A percentile compares a stretch with the other conserved stretches of the same genome.
These are phyloP conservation scores for Odontophorus gujanensis DNA, from an alignment of 2,113 vertebrate genomes.

Conservation along the genomic window DNA sequence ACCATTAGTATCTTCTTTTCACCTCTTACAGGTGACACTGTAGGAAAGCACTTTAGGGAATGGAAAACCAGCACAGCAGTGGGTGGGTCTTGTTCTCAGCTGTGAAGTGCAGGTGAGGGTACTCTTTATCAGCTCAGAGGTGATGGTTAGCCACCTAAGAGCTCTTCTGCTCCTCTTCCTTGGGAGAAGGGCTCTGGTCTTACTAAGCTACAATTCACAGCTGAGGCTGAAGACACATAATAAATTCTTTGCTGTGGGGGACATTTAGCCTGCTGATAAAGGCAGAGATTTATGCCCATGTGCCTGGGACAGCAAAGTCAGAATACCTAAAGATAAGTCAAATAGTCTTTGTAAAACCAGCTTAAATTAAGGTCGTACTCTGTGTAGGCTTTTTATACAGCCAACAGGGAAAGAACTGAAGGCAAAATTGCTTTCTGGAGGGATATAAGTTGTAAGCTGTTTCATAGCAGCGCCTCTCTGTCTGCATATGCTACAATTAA, in stretches of 20 bases:
- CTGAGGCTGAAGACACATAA: neutral
- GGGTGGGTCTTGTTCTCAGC: neutral
- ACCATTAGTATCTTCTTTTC: neutral
- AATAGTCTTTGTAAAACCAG: neutral
- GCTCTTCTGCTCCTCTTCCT: neutral
- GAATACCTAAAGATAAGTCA: neutral
- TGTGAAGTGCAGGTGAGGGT: neutral
- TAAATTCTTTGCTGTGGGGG: neutral
- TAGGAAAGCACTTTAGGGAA: neutral
- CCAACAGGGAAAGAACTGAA: neutral
- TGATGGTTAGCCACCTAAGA: neutral
- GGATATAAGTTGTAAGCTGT: neutral
- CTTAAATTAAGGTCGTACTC: neutral
- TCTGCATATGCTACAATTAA: neutral
- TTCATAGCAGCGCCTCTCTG: neutral
- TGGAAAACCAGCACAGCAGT: neutral
- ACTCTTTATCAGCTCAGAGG: neutral
- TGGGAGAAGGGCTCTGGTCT: neutral
- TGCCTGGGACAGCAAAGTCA: neutral
- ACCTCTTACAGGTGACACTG: neutral
- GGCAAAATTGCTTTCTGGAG: neutral
- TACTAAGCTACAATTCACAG: neutral
- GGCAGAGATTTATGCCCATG: neutral
- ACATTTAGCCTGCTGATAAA: neutral
- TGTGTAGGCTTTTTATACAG: neutral